phyloP scores from a whole-genome alignment of 2,797 vertebrate species.

The Nannoperca obscura region DNA sequence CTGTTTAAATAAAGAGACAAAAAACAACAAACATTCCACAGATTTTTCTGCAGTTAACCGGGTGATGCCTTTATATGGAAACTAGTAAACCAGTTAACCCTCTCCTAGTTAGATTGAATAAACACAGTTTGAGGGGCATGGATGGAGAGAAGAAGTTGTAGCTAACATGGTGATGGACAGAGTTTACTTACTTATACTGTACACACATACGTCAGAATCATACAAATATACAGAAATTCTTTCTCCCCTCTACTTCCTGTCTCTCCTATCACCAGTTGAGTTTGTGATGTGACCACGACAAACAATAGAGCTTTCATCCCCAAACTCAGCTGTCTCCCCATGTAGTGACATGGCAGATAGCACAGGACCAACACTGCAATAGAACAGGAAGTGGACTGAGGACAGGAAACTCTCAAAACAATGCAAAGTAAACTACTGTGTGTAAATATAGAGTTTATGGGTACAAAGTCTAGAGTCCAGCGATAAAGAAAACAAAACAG shows the following conservation, averaged over 20 bases:
- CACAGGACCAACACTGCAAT: conserved; percentile 39
- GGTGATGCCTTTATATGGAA: conserved; percentile 86
- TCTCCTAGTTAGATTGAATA: conserved; percentile 53
- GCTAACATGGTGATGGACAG: conserved; percentile 11
- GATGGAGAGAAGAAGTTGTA: conserved; percentile 26
- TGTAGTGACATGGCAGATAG: conserved; percentile 26
- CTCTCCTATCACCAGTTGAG: conserved; percentile 14
- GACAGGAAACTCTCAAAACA: conserved; percentile 81
- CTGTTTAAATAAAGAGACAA: conserved; percentile 33
- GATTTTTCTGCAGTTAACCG: conserved; percentile 75
- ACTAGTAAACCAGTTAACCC: conserved; percentile 66
- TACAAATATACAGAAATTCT: not conserved
- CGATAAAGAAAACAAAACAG: conserved; percentile 1
- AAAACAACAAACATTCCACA: conserved; percentile 83
- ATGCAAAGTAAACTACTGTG: conserved; percentile 75
- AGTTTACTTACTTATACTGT: conserved; percentile 1
- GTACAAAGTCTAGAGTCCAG: conserved; percentile 31
- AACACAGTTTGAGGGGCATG: conserved; percentile 43
- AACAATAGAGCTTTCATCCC: conserved; percentile 61
- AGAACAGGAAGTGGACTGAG: conserved; percentile 75
- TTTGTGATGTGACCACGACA: conserved; percentile 16
- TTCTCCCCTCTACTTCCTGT: conserved; percentile 18
- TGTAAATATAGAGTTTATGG: conserved; percentile 73
- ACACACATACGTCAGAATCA: conserved; percentile 10
- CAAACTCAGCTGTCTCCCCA: conserved; percentile 20